A percentile compares a stretch with the other conserved stretches of the same genome.
These are phyloP conservation scores for Elgaria multicarinata DNA, from an alignment of 2,113 vertebrate species.

Conservation along the genomic window DNA sequence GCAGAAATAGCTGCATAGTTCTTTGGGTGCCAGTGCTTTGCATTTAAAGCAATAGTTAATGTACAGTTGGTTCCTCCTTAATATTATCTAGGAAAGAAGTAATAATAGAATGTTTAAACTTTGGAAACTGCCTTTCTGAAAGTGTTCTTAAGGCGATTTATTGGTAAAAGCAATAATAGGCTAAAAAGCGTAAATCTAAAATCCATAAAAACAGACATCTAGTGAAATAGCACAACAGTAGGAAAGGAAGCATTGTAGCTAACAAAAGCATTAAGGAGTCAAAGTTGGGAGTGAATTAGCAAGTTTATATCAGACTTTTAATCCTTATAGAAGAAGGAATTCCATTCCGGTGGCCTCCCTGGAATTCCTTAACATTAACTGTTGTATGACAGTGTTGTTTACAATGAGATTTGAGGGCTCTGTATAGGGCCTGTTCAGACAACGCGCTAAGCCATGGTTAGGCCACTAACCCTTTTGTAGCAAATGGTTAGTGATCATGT, in stretches of 20 bases:
- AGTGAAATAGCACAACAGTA: neutral
- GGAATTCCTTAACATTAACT: neutral
- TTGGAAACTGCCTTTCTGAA: neutral
- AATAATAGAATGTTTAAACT: neutral
- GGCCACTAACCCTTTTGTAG: too few relatives aligned
- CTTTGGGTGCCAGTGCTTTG: too few relatives aligned
- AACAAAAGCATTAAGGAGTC: neutral
- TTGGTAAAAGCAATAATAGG: neutral
- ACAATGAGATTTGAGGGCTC: neutral
- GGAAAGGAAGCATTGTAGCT: neutral
- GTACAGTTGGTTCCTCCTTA: neutral
- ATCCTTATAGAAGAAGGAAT: neutral
- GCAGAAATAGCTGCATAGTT: neutral
- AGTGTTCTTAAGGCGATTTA: neutral
- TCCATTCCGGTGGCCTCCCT: neutral
- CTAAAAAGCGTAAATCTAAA: neutral
- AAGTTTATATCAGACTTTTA: neutral
- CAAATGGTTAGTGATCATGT: too few relatives aligned
- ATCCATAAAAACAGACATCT: neutral
- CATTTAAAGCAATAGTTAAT: neutral
- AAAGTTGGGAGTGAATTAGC: neutral
- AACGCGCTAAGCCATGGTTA: too few relatives aligned
- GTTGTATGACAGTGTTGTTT: neutral
- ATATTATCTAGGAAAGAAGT: neutral
- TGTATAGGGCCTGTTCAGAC: too few relatives aligned